These are phyloP conservation scores for Scophthalmus maximus DNA, from an alignment of 2,113 vertebrate species.

Conservation along the genomic window DNA sequence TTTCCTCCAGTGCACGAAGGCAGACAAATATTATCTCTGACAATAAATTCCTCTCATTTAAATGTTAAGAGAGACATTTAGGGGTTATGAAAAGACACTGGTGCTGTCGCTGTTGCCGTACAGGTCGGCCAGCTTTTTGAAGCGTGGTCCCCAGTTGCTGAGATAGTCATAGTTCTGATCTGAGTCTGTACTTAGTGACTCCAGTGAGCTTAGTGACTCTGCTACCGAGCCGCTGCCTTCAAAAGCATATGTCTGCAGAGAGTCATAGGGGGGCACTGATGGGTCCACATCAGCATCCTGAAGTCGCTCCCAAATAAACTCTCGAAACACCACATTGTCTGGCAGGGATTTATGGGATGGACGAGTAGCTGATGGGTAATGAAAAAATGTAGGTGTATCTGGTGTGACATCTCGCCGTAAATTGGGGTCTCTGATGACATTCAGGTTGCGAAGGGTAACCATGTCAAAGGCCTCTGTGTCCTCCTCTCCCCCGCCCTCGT, in stretches of 20 bases:
- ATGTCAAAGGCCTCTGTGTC: conserved; percentile 98
- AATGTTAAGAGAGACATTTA: conserved; percentile 54
- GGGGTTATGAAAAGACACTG: conserved; percentile 90
- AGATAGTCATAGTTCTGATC: conserved; percentile 98
- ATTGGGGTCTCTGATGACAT: conserved; percentile 89
- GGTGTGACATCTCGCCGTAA: conserved; percentile 92
- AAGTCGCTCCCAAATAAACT: conserved; percentile 97
- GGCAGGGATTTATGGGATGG: conserved; percentile 90
- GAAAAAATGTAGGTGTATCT: conserved; percentile 89
- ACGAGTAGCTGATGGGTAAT: conserved; percentile 81
- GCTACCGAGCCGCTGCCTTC: conserved; percentile 94
- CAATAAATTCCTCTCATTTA: conserved; percentile 66
- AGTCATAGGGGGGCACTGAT: conserved; percentile 93
- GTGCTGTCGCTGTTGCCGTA: conserved; percentile 89
- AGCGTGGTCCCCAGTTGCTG: conserved; percentile 96
- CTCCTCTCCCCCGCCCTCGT: conserved; percentile 96
- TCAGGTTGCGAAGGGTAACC: conserved; percentile 93
- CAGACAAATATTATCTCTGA: conserved; percentile 65
- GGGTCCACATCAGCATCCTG: conserved; percentile 94
- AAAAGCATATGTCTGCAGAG: conserved; percentile 95
- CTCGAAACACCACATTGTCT: conserved; percentile 94
- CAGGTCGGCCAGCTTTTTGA: conserved; percentile 96
- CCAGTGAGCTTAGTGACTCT: conserved; percentile 93
- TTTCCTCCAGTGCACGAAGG: conserved; percentile 48
- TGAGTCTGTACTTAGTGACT: conserved; percentile 94